Evolutionary conservation across 1,140 invertebrate species (phyloP).

Genomic region (Caenorhabditis brenneri): DNA sequence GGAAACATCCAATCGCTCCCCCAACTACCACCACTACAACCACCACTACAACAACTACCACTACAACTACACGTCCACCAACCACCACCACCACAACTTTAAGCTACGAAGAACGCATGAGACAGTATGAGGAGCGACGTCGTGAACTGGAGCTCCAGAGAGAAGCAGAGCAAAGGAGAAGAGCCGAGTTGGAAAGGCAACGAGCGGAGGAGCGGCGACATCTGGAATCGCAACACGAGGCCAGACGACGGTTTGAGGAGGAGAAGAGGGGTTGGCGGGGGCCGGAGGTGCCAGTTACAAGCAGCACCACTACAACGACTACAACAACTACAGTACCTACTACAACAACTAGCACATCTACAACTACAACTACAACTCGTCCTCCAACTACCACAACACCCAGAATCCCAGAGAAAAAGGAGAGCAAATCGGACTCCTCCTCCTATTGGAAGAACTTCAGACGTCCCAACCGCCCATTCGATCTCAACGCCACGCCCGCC

Average conservation of each 20-base stretch:
- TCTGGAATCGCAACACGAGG: neutral
- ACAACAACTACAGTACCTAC: too few relatives aligned
- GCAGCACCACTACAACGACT: too few relatives aligned
- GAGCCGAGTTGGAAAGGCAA: neutral
- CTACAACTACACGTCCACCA: neutral
- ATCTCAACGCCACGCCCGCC: too few relatives aligned
- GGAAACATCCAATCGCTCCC: neutral
- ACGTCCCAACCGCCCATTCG: neutral
- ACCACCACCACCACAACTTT: constrained; percentile 23
- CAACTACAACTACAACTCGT: neutral
- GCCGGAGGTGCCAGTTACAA: neutral
- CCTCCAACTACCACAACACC: too few relatives aligned
- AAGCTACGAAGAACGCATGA: neutral
- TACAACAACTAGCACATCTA: neutral
- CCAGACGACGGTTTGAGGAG: neutral
- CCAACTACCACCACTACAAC: neutral
- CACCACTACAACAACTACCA: constrained; percentile 3
- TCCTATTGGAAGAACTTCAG: neutral
- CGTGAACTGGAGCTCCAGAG: neutral
- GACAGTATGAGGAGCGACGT: neutral
- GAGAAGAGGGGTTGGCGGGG: neutral
- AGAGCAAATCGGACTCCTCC: neutral
- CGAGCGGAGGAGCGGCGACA: neutral
- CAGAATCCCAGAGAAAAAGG: too few relatives aligned
- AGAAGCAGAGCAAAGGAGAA: neutral